Evolutionary conservation across 2,888 invertebrate species (phyloP).

Genomic region (Elmis aenea): DNA sequence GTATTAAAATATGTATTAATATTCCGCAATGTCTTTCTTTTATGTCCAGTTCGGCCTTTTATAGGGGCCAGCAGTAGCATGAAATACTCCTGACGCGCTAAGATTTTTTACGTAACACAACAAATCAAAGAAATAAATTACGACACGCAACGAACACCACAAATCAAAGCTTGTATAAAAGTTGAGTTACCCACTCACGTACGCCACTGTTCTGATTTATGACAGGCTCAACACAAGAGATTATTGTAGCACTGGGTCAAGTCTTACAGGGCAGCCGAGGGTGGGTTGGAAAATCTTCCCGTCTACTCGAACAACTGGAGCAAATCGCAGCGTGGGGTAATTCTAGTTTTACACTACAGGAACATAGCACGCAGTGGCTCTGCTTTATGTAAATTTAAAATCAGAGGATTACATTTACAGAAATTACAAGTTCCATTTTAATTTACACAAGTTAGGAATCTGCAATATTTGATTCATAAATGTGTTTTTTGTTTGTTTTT

Average conservation of each 20-base stretch:
- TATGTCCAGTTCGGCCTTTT: too few relatives aligned
- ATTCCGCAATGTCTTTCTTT: too few relatives aligned
- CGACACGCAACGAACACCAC: conserved; percentile 27
- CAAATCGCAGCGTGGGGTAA: conserved; percentile 24
- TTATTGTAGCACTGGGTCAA: conserved; percentile 32
- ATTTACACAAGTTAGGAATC: too few relatives aligned
- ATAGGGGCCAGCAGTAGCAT: too few relatives aligned
- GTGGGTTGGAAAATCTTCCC: conserved; percentile 23
- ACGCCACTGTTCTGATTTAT: conserved; percentile 27
- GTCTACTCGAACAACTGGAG: conserved; percentile 26
- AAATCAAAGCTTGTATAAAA: conserved; percentile 16
- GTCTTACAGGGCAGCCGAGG: conserved; percentile 15
- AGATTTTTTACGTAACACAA: not conserved
- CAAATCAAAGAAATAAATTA: conserved; percentile 20
- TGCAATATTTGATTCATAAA: too few relatives aligned
- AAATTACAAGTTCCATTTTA: too few relatives aligned
- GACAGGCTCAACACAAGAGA: conserved; percentile 28
- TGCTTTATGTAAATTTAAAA: too few relatives aligned
- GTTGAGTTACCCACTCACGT: conserved; percentile 22
- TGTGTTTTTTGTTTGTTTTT: too few relatives aligned
- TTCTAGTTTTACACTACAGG: conserved; percentile 1
- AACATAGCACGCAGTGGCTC: not conserved
- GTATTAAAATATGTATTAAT: too few relatives aligned
- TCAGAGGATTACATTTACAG: too few relatives aligned
- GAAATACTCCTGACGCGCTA: not conserved